Percentiles rank a stretch among this genome's conserved stretches.
These are phyloP conservation scores for Dasyurus viverrinus DNA, from an alignment of 2,113 vertebrate species.

Conservation along the genomic window DNA sequence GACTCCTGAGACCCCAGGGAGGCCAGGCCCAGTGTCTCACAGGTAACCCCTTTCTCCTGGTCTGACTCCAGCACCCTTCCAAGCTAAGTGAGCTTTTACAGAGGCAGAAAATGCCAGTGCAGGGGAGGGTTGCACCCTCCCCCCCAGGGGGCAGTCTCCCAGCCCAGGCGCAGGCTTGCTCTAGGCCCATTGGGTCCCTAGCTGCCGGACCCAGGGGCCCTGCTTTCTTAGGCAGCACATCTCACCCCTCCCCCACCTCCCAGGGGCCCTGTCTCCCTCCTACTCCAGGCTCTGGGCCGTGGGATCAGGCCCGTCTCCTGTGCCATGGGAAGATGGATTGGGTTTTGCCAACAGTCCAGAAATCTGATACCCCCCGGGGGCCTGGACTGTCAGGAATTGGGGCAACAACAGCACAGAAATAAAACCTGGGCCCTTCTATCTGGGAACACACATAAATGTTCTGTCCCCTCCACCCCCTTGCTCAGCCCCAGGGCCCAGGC, in stretches of 20 bases:
- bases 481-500: slow-evolving; percentile 1
- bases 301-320: neutral
- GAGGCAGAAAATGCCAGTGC: neutral
- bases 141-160: neutral
- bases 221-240: neutral
- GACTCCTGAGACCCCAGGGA: neutral
- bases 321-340: neutral
- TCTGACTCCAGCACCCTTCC: neutral
- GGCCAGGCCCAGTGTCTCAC: neutral
- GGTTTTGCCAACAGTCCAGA: neutral
- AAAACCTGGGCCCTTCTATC: slow-evolving; percentile 26
- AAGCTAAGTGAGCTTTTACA: neutral
- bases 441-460: slow-evolving; percentile 24
- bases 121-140: neutral
- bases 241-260: too few species aligned
- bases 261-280: neutral
- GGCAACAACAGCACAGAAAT: slow-evolving; percentile 54
- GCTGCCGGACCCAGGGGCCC: neutral
- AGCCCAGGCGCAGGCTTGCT: neutral
- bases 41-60: neutral
- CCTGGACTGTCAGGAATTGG: slow-evolving; percentile 38
- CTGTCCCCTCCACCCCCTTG: neutral
- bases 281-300: neutral
- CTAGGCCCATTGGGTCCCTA: neutral
- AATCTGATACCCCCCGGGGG: neutral